phyloP scores from a whole-genome alignment of 2,113 vertebrate species.

The Percopsis transmontana region DNA sequence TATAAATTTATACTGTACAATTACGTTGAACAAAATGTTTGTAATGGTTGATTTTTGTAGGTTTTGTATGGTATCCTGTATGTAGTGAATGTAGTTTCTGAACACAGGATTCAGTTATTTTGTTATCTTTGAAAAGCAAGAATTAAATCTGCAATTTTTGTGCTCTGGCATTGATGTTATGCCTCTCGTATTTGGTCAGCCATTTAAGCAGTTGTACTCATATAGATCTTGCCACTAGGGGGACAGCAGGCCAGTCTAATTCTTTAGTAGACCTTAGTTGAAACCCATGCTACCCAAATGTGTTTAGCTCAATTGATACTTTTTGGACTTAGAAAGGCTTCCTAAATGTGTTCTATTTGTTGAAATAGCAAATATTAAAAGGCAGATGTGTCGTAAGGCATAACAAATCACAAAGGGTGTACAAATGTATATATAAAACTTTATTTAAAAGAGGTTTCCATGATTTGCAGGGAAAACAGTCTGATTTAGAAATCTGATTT shows the following conservation, averaged over 20 bases:
- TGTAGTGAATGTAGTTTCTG: slow-evolving; percentile 76
- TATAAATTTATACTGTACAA: slow-evolving; percentile 81
- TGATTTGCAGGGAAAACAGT: neutral
- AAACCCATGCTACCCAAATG: no score
- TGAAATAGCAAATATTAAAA: neutral
- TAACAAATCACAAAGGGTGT: neutral
- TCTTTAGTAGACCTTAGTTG: no score
- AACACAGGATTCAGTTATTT: slow-evolving; percentile 38
- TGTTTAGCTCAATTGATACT: no score
- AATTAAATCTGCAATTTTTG: slow-evolving; percentile 72
- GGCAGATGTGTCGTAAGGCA: neutral
- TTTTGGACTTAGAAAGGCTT: no score
- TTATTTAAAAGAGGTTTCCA: slow-evolving; percentile 36
- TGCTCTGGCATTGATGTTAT: slow-evolving; percentile 42
- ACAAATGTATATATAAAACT: slow-evolving; percentile 50
- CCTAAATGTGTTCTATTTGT: neutral
- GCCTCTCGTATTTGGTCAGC: slow-evolving; percentile 1
- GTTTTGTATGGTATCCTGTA: slow-evolving; percentile 81
- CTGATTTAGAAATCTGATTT: no score
- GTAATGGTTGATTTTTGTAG: slow-evolving; percentile 82
- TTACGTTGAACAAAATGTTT: slow-evolving; percentile 79
- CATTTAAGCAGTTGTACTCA: neutral
- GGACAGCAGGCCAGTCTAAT: no score
- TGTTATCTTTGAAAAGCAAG: slow-evolving; percentile 65
- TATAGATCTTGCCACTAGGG: neutral